Base-by-base conservation (phyloP, 2,113 vertebrate genomes). In the Pagrus major region DNA sequence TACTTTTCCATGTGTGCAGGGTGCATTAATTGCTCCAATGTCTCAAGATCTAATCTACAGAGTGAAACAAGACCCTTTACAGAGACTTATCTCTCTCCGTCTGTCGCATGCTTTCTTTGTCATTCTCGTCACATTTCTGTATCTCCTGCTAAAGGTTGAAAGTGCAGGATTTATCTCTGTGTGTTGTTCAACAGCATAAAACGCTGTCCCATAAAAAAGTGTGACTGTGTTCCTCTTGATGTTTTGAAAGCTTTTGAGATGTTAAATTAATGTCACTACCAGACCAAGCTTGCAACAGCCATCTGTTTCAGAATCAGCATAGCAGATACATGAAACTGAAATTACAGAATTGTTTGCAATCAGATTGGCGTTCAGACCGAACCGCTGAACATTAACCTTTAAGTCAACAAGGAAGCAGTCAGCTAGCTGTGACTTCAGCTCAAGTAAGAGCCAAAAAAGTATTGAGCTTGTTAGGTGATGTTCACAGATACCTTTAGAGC, bases 391-490 rank as follows among this genome's bases (percentile, higher is more conserved):
- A 80, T 82, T 87, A 77, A 87, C 84, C 68, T 39, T 4, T 41
- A 52, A 61, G 84, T 85, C 68, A 89, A 85, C 49, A 87, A 42
- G 72, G n/a, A 4, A 56, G 35, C 16, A 54, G 71, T 31, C 46
- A 33, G 54, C 18, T 44, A 54, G 31, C n/a, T 46, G 7, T 41
- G 39, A 41, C 20, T 4, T 44, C 15, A 64, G 39, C n/a, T 42
- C 15, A 11, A 33, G 11, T 23, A 5, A n/a, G 8, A 71, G 39
- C 46, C 54, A 58, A 23, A 47, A 33, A 33, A 3, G 35, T 18
- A 59, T 7, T 46, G 54, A 71, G 3, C 6, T 31, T 55, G 52
- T 54, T 54, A 6, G 25, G 2, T 52, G 12, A 52, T 16, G 8
- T 31, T 4, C 23, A 1, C 2, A 27, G 15, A 21, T 21, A 35